Base-by-base conservation (phyloP, 1,140 invertebrate species). In the Nautilus pompilius region DNA sequence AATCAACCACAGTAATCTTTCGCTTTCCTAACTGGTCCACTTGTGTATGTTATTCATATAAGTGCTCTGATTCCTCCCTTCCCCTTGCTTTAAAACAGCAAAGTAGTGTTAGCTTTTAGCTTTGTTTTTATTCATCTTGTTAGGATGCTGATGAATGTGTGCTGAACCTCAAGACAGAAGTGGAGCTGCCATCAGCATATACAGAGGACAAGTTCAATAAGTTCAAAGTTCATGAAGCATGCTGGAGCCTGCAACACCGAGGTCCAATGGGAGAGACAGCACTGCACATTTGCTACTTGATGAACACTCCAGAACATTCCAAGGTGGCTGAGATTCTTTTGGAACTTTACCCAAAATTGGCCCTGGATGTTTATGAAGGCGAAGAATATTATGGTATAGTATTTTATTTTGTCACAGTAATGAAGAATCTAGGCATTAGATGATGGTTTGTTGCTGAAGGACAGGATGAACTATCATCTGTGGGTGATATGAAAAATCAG, bases 221-320 rank as follows among this genome's bases (percentile, higher is more conserved):
- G 61, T 63, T 77, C 54, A 53, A 63, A 22, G 63, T 72, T 4
- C 77, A 81, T 58, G 73, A 77, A 24, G 75, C 69, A 29, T 97
- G 95, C 77, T 99, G 96, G 96, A 93, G 96, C 80, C 93, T 99
- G 89, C 91, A 95, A 70, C 94, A 95, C 77, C 86, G 96, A 34
- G 96, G 96, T 0, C 93, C 93, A 0, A 84, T 98, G 0, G 96
- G 96, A 0, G 96, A 99, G 84, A 95, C 91, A 3, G 82, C 98
- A 4, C 86, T 99, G 4, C 96, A 99, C 76, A 89, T 99, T 0
- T 86, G 97, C 8, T 95, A 98, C 65, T 95, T 98, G 60, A 94
- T 94, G 76, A 93, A 98, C 81, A 95, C 93, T 0, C 90, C 91
- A 77, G 86, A 89, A 24, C 92, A 94, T 80, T 91, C 90, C 0